Conservation (phyloP, 1,140 invertebrate genomes). For the Drosophila lowei region DNA sequence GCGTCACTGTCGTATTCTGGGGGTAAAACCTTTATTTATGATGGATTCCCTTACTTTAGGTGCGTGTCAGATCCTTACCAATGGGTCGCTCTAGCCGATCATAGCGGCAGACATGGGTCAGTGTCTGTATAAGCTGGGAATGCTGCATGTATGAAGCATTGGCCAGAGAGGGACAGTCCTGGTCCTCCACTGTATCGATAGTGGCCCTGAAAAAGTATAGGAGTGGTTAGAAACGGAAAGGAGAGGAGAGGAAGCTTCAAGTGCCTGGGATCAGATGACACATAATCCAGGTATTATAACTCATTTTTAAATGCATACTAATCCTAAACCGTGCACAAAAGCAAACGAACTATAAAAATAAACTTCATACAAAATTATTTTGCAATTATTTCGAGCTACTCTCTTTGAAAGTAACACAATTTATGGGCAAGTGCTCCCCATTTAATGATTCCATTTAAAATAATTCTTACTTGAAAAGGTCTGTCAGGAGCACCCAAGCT, state of each 20-base stretch:
- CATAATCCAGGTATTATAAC: too few relatives aligned
- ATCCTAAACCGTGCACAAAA: too few relatives aligned
- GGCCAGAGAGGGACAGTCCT: conserved; percentile 64
- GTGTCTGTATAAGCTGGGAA: conserved; percentile 70
- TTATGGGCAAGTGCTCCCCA: neutral
- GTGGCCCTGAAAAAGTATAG: conserved; percentile 16
- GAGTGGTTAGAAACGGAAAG: neutral
- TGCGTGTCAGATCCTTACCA: conserved; percentile 23
- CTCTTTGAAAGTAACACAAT: neutral
- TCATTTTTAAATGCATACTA: too few relatives aligned
- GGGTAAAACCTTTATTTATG: neutral
- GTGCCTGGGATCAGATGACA: neutral
- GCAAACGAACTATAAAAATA: too few relatives aligned
- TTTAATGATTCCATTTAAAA: neutral
- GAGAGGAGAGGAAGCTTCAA: neutral
- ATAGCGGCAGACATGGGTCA: conserved; percentile 79
- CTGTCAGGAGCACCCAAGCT: neutral
- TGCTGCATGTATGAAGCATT: conserved; percentile 68
- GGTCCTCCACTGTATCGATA: conserved; percentile 30
- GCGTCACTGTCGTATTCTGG: conserved; percentile 54
- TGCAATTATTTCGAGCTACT: neutral
- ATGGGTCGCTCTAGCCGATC: conserved; percentile 76
- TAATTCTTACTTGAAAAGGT: neutral
- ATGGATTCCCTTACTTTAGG: neutral
- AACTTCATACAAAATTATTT: neutral